Evolutionary conservation across 2,797 vertebrate species (phyloP), one percentile per base, ranked within the genome.

Genomic region (Chelon auratus): DNA sequence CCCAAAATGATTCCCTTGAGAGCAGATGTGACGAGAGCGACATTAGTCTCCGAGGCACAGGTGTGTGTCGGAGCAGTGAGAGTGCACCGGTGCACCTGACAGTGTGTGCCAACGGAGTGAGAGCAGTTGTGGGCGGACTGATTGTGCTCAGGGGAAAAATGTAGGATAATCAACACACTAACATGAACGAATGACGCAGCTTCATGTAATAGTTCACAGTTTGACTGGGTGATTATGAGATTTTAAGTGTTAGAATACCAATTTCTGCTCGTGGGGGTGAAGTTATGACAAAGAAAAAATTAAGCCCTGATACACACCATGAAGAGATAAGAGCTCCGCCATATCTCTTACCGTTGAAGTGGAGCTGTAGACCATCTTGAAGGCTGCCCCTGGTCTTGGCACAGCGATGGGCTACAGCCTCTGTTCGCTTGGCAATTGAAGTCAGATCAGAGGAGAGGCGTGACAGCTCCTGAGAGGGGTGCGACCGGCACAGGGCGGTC

Each of bases 341-440:
- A 24, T 5, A n/a, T 52, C 0, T 26, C 93, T 95, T 89, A 99
- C 98, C 78, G 18, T 89, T 93, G 80, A 98, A 97, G 79, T 93
- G 92, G 66, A 95, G 95, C 90, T 97, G 96, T 77, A 98, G 91
- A 24, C 89, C 93, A 0, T 97, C 96, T 77, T 98, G 97, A 62
- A 99, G 92, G 84, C 75, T 88, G 77, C 92, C 91, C 55, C 95
- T 95, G 42, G 95, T 95, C 84, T 93, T 95, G 83, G 91, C 91
- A 71, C 96, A 96, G 56, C 94, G 84, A 72, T 96, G 96, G 67
- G 93, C 95, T 20, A 95, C 94, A 10, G 94, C 90, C 83, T 99
- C 97, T 0, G 96, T 96, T 42, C 95, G 94, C 90, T 96, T 97
- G 80, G 94, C 92, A 50, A 99, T 92, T 5, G 91, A 90, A 0